Percentiles rank a stretch among this genome's conserved stretches.
phyloP scores from a whole-genome alignment of 2,888 invertebrate genomes.

The Dicroscelio sp. region DNA sequence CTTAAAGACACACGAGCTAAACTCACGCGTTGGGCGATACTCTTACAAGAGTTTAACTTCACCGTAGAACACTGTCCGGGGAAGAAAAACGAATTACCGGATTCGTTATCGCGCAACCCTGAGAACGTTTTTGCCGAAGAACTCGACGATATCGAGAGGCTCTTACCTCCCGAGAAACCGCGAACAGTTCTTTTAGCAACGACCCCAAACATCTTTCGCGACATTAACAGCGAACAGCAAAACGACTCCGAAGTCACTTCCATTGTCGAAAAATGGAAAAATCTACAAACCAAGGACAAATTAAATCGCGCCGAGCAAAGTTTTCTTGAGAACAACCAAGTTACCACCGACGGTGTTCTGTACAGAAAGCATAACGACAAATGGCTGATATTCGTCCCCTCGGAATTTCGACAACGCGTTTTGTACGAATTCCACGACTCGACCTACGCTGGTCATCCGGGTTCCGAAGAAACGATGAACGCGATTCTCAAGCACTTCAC shows the following conservation, averaged over 20 bases:
- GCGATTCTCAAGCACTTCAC: background rate
- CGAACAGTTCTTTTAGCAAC: background rate
- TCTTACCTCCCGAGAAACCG: background rate
- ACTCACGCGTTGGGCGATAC: conserved; percentile 79
- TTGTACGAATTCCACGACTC: conserved; percentile 31
- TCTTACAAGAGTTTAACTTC: conserved; percentile 78
- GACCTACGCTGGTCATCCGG: background rate
- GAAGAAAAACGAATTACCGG: conserved; percentile 77
- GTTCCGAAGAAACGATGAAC: background rate
- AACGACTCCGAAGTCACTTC: background rate
- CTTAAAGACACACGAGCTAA: too few species aligned
- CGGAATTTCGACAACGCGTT: background rate
- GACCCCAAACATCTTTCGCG: background rate
- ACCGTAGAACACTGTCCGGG: conserved; percentile 38
- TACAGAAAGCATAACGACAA: background rate
- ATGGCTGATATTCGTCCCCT: background rate
- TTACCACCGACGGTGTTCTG: background rate
- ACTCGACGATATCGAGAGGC: background rate
- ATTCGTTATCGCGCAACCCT: conserved; percentile 80
- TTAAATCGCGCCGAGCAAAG: background rate
- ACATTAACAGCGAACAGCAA: background rate
- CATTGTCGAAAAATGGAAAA: background rate
- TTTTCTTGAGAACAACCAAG: background rate
- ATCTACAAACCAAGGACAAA: background rate
- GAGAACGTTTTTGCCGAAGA: conserved; percentile 68